phyloP scores from a whole-genome alignment of 2,797 vertebrate species.

The Jordanella pulchra region DNA sequence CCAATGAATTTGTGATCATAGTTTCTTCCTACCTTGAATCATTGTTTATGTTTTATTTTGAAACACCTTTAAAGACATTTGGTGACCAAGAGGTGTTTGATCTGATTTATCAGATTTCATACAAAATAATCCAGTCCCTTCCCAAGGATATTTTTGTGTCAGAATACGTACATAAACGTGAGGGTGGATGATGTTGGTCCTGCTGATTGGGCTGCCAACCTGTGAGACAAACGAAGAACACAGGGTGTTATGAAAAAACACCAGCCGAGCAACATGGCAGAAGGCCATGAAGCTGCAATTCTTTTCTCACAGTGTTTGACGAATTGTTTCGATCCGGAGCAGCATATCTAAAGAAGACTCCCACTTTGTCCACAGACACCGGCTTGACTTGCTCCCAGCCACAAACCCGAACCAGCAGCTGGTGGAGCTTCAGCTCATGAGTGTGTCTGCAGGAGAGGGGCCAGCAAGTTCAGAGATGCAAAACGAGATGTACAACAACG shows the following conservation, averaged over 20 bases:
- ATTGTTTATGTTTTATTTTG: neutral
- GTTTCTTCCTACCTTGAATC: neutral
- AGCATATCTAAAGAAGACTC: slow-evolving; percentile 94
- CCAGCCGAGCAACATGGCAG: neutral
- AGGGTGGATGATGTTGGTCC: slow-evolving; percentile 97
- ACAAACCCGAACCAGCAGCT: slow-evolving; percentile 92
- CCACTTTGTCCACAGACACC: slow-evolving; percentile 97
- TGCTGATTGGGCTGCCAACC: slow-evolving; percentile 95
- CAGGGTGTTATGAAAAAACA: no score
- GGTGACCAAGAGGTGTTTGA: no score
- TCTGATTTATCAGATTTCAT: no score
- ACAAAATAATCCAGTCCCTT: neutral
- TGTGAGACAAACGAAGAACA: slow-evolving; percentile 53
- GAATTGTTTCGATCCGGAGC: slow-evolving; percentile 92
- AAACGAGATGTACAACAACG: no score
- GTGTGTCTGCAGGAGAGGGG: slow-evolving; percentile 84
- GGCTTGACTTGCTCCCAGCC: slow-evolving; percentile 98
- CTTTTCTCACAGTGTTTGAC: slow-evolving; percentile 86
- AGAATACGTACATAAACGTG: slow-evolving; percentile 89
- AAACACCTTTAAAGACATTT: neutral
- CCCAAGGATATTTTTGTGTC: neutral
- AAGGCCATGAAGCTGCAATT: neutral
- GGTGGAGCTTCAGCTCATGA: slow-evolving; percentile 95
- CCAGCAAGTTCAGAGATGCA: neutral
- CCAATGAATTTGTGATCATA: no score